Evolutionary conservation across 2,797 vertebrate species (phyloP), one percentile per base, ranked within the genome.

Genomic region (Sebastes jordani): DNA sequence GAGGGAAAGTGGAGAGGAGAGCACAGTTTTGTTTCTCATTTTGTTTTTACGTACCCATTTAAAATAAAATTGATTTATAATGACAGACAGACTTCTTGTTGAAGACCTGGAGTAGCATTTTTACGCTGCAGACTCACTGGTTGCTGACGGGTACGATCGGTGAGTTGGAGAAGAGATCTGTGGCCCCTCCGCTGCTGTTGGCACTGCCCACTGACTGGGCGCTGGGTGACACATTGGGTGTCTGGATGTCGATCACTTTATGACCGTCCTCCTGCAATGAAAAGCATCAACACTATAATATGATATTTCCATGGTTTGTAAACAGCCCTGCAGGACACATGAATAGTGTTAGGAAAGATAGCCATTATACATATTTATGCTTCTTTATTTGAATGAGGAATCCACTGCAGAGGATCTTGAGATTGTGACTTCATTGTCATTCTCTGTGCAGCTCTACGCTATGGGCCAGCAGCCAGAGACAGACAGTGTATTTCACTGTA

Each of bases 181-280:
- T 94, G 87, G 95, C 95, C 80, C 93, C 92, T 72, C 95, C 95
- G 27, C 92, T 95, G 85, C 96, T 96, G 89, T 97, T 97, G 92
- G 96, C 95, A 81, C 97, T 98, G 90, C 97, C 97, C 90, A 96
- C 97, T 67, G 97, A 97, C 91, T 97, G 97, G 91, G 96, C 94
- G 91, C 97, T 96, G 84, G 97, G 97, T 23, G 97, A 98, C 73
- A 95, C 96, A 59, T 96, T 97, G 69, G 97, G 96, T 27, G 97
- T 96, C 89, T 96, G 95, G 82, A 95, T 93, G 82, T 95, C 94
- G 7, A 96, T 96, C 89, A 96, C 97, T 92, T 96, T 97, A 73
- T 97, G 95, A 88, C 96, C 93, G 34, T 97, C 97, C 71, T 97
- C 97, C 97, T 98, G 93, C 32, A 55, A 62, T 6, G 56, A 59